Conservation (phyloP, 92 coral and sea anemone genomes). For the Scolanthus callimorphus region DNA sequence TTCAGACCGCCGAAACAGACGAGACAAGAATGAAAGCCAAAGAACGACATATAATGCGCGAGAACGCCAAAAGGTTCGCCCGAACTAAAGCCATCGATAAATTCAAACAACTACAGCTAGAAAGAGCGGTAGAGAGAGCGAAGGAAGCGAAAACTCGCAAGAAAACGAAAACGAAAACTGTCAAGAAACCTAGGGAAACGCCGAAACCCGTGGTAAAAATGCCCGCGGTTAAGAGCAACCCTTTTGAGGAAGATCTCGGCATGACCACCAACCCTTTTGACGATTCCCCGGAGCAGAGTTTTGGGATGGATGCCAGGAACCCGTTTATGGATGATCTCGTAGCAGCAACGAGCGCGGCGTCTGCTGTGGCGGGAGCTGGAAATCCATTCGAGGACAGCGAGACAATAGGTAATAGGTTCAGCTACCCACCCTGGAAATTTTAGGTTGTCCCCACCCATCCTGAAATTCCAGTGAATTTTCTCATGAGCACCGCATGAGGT, state of each 20-base stretch:
- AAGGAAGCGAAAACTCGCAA: slow-evolving; percentile 22
- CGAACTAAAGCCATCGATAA: slow-evolving; percentile 72
- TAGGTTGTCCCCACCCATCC: no score
- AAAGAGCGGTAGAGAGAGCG: slow-evolving; percentile 49
- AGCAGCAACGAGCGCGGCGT: slow-evolving; percentile 78
- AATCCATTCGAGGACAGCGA: slow-evolving; percentile 60
- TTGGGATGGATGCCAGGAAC: slow-evolving; percentile 55
- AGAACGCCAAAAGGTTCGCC: slow-evolving; percentile 57
- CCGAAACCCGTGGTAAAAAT: not conserved
- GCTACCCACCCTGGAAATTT: no score
- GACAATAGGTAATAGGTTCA: no score
- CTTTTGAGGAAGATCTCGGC: slow-evolving; percentile 92
- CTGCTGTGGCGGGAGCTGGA: slow-evolving; percentile 53
- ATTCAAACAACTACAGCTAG: slow-evolving; percentile 50
- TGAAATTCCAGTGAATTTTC: no score
- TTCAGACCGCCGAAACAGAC: slow-evolving; percentile 77
- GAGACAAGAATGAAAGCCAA: slow-evolving; percentile 54
- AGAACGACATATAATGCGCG: slow-evolving; percentile 58
- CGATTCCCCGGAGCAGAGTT: slow-evolving; percentile 8
- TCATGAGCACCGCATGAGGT: no score
- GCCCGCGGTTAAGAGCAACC: slow-evolving; percentile 37
- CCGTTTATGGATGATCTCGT: slow-evolving; percentile 88
- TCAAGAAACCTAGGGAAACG: slow-evolving; percentile 4
- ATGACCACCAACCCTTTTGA: slow-evolving; percentile 57
- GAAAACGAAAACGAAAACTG: not conserved